phyloP scores from a whole-genome alignment of 1,140 invertebrate species.

The Conus ventricosus region DNA sequence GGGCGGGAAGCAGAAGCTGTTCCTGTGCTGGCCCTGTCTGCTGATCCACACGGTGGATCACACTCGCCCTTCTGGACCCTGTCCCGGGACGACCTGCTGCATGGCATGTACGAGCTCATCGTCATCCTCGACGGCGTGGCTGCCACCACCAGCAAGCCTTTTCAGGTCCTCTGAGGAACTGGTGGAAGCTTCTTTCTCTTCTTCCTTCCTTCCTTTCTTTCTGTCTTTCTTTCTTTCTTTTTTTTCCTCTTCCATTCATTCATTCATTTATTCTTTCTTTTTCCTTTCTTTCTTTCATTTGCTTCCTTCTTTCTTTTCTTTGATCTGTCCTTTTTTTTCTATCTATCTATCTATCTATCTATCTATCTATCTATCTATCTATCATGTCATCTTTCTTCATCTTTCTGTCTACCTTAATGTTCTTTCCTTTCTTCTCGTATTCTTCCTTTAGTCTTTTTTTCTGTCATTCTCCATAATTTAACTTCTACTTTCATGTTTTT shows the following conservation, averaged over 20 bases:
- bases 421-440: background rate
- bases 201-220: too few species aligned
- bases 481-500: background rate
- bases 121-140: conserved; percentile 91
- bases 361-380: too few species aligned
- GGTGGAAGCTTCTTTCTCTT: too few species aligned
- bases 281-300: too few species aligned
- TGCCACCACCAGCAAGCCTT: conserved; percentile 67
- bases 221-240: too few species aligned
- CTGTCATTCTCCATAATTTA: background rate
- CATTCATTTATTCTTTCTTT: too few species aligned
- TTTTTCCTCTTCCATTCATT: too few species aligned
- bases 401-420: too few species aligned
- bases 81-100: conserved; percentile 88
- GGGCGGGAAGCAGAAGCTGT: conserved; percentile 87
- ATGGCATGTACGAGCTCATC: conserved; percentile 94
- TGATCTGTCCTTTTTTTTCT: too few species aligned
- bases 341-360: too few species aligned
- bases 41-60: conserved; percentile 88
- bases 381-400: too few species aligned
- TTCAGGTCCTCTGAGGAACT: conserved; percentile 64
- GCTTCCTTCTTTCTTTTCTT: too few species aligned
- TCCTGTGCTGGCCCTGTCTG: conserved; percentile 94
- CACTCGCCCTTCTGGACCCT: conserved; percentile 91
- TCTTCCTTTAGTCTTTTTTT: background rate